A percentile compares a stretch with the other conserved stretches of the same genome.
phyloP scores from a whole-genome alignment of 2,888 invertebrate species.

The Xanthostigma xanthostigma region DNA sequence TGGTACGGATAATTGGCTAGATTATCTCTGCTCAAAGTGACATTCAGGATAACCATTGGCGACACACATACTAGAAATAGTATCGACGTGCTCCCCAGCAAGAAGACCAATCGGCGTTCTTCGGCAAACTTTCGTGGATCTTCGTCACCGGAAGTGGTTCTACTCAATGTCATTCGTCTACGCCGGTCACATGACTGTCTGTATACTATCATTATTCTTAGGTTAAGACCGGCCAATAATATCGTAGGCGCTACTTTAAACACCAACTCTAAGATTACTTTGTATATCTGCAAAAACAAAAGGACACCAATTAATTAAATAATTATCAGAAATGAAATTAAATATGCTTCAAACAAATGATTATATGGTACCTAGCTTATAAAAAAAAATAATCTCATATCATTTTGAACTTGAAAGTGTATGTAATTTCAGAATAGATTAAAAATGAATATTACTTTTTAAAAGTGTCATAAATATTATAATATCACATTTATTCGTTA shows the following conservation, averaged over 20 bases:
- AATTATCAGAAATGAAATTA: too few species aligned
- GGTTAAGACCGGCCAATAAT: constrained; percentile 45
- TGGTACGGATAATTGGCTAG: constrained; percentile 46
- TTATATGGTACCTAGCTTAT: too few species aligned
- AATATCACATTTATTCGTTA: too few species aligned
- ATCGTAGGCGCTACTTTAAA: constrained; percentile 55
- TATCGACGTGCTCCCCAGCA: constrained; percentile 50
- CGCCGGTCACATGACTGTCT: constrained; percentile 47
- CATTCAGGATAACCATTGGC: constrained; percentile 55
- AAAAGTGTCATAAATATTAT: too few species aligned
- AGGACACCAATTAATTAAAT: too few species aligned
- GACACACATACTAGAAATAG: constrained; percentile 53
- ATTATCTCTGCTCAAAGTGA: constrained; percentile 47
- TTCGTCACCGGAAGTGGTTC: constrained; percentile 40
- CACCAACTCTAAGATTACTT: constrained; percentile 43
- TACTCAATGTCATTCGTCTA: constrained; percentile 46
- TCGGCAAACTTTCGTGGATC: constrained; percentile 52
- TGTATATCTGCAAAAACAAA: constrained; percentile 31
- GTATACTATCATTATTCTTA: constrained; percentile 51
- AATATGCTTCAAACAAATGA: too few species aligned
- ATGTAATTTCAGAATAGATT: too few species aligned
- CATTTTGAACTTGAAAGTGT: too few species aligned
- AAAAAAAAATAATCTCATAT: too few species aligned
- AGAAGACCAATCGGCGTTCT: constrained; percentile 45
- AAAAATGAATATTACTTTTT: too few species aligned